Evolutionary conservation across 2,797 vertebrate genomes (phyloP).

Genomic region (Otus scops): DNA sequence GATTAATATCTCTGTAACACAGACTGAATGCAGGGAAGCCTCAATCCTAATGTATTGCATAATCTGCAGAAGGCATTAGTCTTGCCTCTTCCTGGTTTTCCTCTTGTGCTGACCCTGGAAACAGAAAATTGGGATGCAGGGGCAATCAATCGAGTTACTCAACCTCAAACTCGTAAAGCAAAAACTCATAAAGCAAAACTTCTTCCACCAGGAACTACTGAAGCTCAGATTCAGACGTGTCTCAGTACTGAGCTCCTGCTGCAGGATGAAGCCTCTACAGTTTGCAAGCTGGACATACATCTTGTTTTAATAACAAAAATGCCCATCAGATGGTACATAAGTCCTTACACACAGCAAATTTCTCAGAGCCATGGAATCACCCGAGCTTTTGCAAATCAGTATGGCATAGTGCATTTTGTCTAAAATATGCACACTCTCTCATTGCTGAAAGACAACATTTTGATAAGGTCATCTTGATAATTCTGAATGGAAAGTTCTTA

Average conservation of each 20-base stretch:
- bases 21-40: background rate
- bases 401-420: background rate
- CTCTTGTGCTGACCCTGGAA: background rate
- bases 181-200: background rate
- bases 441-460: background rate
- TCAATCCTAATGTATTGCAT: background rate
- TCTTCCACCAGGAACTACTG: background rate
- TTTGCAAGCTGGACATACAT: background rate
- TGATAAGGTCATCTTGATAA: background rate
- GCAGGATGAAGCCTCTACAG: background rate
- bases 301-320: background rate
- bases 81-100: background rate
- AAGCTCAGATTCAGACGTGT: background rate
- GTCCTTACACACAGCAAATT: background rate
- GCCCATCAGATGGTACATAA: background rate
- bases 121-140: background rate
- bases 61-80: background rate
- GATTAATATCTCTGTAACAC: background rate
- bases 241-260: background rate
- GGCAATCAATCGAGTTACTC: background rate
- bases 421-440: background rate
- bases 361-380: background rate
- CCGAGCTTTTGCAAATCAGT: background rate
- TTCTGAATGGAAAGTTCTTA: background rate
- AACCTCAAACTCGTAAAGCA: background rate